Evolutionary conservation across 2,797 vertebrate genomes (phyloP), one percentile per base, ranked within the genome.

Genomic region (Decapterus maruadsi): DNA sequence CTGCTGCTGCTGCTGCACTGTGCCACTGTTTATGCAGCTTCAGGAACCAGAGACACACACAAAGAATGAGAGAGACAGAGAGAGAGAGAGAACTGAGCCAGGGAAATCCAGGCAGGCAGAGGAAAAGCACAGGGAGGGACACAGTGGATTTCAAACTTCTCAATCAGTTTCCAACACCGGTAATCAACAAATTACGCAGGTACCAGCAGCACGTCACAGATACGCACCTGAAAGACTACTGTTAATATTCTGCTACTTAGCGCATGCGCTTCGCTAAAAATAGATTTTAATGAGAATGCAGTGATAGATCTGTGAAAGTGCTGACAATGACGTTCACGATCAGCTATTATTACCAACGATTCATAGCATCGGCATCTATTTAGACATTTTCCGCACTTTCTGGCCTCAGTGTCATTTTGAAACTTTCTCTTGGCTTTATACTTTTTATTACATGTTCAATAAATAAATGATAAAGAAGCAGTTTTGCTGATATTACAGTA

Each of bases 21-120:
- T 61, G 77, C 46, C 71, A 29, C 51, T 63, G 70, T 45, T 69
- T 20, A 53, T 46, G 65, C 22, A 58, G 76, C 40, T 57, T 75
- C 38, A 77, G 42, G 51, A 46, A 61, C 4, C 13, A 82, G 55
- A 64, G 58, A 53, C n/a, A 50, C 22, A 69, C 1, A 11, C 20
- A 38, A 7, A 63, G 65, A 75, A 6, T 12, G n/a, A 63, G 16
- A 74, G 17, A 62, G 29, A 57, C 6, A 40, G 38, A 40, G 38
- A 40, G 38, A 10, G 40, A 42, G 11, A 42, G 4, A 42, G 4
- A 42, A 58, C n/a, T 17, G 16, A 55, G 66, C 70, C 0, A 17
- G 31, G 63, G 45, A 53, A 19, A 77, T 42, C 13, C n/a, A 70
- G 26, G 40, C 34, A 74, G 46, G 16, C 12, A 46, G 55, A 19